phyloP scores from a whole-genome alignment of 2,113 vertebrate species.

The Neogale vison region DNA sequence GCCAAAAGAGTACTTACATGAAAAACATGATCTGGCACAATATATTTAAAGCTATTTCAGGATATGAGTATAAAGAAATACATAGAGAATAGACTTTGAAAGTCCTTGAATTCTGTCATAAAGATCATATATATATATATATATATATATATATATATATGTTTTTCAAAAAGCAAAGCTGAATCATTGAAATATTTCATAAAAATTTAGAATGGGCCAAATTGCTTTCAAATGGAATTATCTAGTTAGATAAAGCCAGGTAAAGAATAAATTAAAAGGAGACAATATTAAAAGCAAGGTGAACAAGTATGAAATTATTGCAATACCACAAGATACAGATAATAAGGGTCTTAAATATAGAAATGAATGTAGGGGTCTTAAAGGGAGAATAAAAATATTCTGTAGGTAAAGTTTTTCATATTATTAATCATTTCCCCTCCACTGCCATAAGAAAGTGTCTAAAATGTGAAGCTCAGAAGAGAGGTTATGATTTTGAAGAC shows the following conservation, averaged over 20 bases:
- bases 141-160: background rate
- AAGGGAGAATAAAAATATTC: background rate
- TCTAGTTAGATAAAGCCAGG: background rate
- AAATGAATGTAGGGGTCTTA: background rate
- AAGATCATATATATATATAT: background rate
- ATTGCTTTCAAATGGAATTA: background rate
- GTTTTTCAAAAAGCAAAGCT: background rate
- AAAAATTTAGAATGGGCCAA: background rate
- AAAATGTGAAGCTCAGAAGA: background rate
- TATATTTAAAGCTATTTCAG: background rate
- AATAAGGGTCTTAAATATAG: background rate
- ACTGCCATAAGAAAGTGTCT: background rate
- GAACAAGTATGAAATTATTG: background rate
- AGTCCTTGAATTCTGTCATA: background rate
- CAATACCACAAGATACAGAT: background rate
- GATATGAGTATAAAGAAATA: background rate
- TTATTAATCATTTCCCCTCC: background rate
- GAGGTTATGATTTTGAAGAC: background rate
- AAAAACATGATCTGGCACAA: background rate
- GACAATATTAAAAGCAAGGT: background rate
- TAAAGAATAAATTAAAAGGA: background rate
- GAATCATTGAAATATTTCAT: background rate
- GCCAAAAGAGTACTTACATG: background rate
- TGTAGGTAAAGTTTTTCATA: background rate
- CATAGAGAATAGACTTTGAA: background rate